Evolutionary conservation across 92 coral and sea anemone genomes (phyloP).

Genomic region (Porites evermanni): DNA sequence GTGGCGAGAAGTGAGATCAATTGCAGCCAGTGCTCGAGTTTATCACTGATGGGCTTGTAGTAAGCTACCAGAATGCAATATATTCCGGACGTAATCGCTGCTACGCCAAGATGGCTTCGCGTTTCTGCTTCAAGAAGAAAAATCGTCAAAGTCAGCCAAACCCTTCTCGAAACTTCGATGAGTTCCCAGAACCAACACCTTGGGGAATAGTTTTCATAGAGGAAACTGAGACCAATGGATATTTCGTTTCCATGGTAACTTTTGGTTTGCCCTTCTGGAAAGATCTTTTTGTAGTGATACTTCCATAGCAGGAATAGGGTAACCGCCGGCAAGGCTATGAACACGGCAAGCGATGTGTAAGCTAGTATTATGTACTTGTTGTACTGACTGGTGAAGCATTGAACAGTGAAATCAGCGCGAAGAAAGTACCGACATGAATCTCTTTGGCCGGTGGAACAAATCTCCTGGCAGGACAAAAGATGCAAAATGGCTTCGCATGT

Average conservation of each 20-base stretch:
- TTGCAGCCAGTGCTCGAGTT: constrained; percentile 75
- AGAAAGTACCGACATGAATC: constrained; percentile 51
- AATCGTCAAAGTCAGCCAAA: constrained; percentile 43
- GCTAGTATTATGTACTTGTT: constrained; percentile 32
- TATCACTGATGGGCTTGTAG: constrained; percentile 60
- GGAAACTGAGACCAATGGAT: constrained; percentile 58
- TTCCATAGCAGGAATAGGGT: constrained; percentile 35
- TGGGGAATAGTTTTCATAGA: constrained; percentile 63
- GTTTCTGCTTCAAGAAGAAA: constrained; percentile 65
- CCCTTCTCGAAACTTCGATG: constrained; percentile 56
- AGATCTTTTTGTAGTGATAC: constrained; percentile 20
- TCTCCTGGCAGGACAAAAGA: constrained; percentile 60
- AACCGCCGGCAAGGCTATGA: constrained; percentile 14
- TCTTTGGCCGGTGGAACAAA: constrained; percentile 39
- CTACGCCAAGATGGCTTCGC: constrained; percentile 55
- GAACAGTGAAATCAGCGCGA: constrained; percentile 65
- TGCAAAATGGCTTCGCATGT: constrained; percentile 59
- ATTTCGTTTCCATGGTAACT: constrained; percentile 32
- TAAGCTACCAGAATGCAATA: constrained; percentile 63
- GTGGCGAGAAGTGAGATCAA: constrained; percentile 56
- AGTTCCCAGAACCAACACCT: constrained; percentile 76
- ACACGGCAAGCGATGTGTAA: constrained; percentile 12
- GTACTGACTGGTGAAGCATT: constrained; percentile 57
- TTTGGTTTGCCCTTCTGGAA: not conserved
- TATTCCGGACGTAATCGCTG: constrained; percentile 54